Evolutionary conservation across 2,113 vertebrate species (phyloP).

Genomic region (Eidolon helvum): DNA sequence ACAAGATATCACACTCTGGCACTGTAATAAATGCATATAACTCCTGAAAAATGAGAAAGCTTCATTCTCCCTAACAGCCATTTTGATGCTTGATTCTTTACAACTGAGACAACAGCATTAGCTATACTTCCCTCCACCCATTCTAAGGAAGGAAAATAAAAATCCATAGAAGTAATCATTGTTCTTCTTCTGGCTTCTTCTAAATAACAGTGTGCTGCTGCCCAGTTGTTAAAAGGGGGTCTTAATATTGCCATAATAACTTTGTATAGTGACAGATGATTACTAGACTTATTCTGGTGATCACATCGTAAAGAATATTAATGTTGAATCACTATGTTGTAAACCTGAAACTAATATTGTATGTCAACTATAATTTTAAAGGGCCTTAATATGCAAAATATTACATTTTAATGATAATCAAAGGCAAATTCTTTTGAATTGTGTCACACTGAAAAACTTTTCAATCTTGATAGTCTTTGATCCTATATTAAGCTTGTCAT

Average conservation of each 20-base stretch:
- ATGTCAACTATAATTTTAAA: background rate
- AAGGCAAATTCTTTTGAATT: slow-evolving; percentile 30
- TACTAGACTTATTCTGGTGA: background rate
- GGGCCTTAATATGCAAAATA: slow-evolving; percentile 7
- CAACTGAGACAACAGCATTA: background rate
- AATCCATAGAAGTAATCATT: background rate
- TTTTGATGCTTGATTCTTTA: slow-evolving; percentile 25
- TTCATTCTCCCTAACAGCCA: background rate
- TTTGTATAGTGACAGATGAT: background rate
- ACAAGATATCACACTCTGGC: background rate
- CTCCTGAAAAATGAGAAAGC: background rate
- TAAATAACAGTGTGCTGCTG: background rate
- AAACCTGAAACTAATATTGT: background rate
- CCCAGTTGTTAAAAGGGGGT: background rate
- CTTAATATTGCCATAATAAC: background rate
- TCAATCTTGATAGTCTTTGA: background rate
- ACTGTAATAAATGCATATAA: background rate
- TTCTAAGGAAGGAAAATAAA: slow-evolving; percentile 15
- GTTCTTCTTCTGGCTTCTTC: background rate
- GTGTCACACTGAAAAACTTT: slow-evolving; percentile 1
- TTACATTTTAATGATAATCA: slow-evolving; percentile 11
- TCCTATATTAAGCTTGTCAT: background rate
- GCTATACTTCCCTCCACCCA: background rate
- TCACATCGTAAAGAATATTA: background rate
- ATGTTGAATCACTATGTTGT: background rate